Evolutionary conservation across 2,113 vertebrate species (phyloP), one percentile per base, ranked within the genome.

Genomic region (Crocuta crocuta): DNA sequence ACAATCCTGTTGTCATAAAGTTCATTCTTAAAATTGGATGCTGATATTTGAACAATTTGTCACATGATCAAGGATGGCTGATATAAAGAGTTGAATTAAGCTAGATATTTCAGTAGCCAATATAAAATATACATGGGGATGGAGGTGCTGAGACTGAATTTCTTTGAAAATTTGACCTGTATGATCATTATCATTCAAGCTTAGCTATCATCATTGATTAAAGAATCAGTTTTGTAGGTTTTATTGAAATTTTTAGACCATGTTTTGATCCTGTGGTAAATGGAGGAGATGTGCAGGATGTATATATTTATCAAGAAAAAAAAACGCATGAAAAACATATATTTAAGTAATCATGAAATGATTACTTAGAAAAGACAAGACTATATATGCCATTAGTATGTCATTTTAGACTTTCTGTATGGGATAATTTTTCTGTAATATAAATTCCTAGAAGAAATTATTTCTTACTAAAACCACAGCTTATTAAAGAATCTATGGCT

Each of bases 391-490:
- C 35, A 74, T 12, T 66, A 17, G 10, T 24, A 7, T 96, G 10
- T 31, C 17, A 93, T 78, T 78, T 95, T 76, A 65, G 31, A 89
- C 10, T 83, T 96, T 23, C n/a, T 65, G 16, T 13, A 11, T 78
- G 33, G 31, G 50, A 50, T 91, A 84, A 63, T 93, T n/a, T 50
- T 10, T 73, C 39, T 55, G 26, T 74, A 31, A 16, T 43, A 55
- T 55, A 86, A 91, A 86, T 84, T 84, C 65, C 10, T 93, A 65
- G 48, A 65, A 70, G 11, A 71, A 96, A 74, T 87, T 70, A 73
- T 83, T 90, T 66, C 53, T 28, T 79, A 84, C 16, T 53, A 91
- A 94, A 93, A 61, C n/a, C n/a, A 35, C 23, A 63, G 11, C 63
- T 71, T 83, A 1, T 73, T 84, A 23, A 4, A 93, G 65, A 90